Percentiles rank a stretch among this genome's conserved stretches.
Conservation (phyloP, 2,113 vertebrate species). For the Phoxinus phoxinus region DNA sequence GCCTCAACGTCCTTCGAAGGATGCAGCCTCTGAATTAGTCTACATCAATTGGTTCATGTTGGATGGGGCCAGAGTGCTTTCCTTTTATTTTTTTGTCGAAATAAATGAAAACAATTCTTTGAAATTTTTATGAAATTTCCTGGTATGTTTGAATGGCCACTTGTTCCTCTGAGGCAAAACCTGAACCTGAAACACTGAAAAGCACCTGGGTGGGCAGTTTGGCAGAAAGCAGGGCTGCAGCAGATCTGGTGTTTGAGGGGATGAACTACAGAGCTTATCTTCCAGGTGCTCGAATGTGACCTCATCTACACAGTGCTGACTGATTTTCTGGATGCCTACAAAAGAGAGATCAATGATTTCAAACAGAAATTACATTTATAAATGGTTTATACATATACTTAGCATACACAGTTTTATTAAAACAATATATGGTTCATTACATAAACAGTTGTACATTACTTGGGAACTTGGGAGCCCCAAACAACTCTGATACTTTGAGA, state of each 20-base stretch:
- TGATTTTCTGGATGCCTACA: conserved; percentile 76
- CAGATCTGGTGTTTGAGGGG: conserved; percentile 55
- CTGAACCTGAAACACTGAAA: background rate
- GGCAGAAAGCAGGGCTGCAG: conserved; percentile 72
- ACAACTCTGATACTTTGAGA: too few relatives aligned
- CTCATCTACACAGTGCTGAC: conserved; percentile 78
- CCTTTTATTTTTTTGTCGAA: background rate
- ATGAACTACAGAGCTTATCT: conserved; percentile 71
- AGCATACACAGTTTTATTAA: too few relatives aligned
- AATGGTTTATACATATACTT: too few relatives aligned
- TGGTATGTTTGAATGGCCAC: background rate
- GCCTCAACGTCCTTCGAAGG: too few relatives aligned
- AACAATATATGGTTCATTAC: too few relatives aligned
- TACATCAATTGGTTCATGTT: background rate
- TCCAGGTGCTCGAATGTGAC: conserved; percentile 65
- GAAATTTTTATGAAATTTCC: background rate
- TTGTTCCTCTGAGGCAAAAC: background rate
- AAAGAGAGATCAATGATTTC: background rate
- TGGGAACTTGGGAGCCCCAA: too few relatives aligned
- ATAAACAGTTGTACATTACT: background rate
- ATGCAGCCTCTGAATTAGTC: too few relatives aligned
- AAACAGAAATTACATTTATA: too few relatives aligned
- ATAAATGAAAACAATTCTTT: background rate
- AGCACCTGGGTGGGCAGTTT: conserved; percentile 81
- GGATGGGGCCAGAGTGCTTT: background rate